Percentiles rank a stretch among this genome's conserved stretches.
phyloP scores from a whole-genome alignment of 2,888 invertebrate species.

The Hirtodrosophila duncani region DNA sequence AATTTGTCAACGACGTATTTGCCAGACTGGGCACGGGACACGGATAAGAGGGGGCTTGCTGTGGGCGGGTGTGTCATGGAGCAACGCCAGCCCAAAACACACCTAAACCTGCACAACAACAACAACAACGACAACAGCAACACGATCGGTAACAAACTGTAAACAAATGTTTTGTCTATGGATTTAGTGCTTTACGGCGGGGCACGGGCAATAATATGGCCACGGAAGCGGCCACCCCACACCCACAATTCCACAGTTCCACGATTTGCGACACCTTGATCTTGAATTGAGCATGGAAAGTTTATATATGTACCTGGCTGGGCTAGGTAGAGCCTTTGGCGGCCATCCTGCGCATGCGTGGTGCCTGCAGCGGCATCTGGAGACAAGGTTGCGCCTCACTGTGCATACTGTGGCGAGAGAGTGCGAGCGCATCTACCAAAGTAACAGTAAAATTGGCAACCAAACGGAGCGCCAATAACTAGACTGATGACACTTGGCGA shows the following conservation, averaged over 20 bases:
- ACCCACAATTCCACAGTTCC: neutral
- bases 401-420: too few species aligned
- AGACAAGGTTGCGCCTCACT: too few species aligned
- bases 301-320: too few species aligned
- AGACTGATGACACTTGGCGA: slow-evolving; percentile 38
- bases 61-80: slow-evolving; percentile 14
- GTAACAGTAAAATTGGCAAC: too few species aligned
- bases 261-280: too few species aligned
- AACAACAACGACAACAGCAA: slow-evolving; percentile 18
- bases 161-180: slow-evolving; percentile 54
- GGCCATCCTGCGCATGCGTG: slow-evolving; percentile 20
- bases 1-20: slow-evolving; percentile 39
- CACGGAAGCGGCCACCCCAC: slow-evolving; percentile 20
- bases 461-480: slow-evolving; percentile 40
- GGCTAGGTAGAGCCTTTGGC: too few species aligned
- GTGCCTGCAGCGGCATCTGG: slow-evolving; percentile 6
- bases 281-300: too few species aligned
- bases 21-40: too few species aligned
- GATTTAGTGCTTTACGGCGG: slow-evolving; percentile 61
- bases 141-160: slow-evolving; percentile 19
- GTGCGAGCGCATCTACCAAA: too few species aligned
- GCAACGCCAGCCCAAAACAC: slow-evolving; percentile 36
- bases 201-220: slow-evolving; percentile 40
- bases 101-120: slow-evolving; percentile 18
- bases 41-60: too few species aligned